Base-by-base conservation (phyloP, 2,888 invertebrate genomes). In the Pollenia labialis region DNA sequence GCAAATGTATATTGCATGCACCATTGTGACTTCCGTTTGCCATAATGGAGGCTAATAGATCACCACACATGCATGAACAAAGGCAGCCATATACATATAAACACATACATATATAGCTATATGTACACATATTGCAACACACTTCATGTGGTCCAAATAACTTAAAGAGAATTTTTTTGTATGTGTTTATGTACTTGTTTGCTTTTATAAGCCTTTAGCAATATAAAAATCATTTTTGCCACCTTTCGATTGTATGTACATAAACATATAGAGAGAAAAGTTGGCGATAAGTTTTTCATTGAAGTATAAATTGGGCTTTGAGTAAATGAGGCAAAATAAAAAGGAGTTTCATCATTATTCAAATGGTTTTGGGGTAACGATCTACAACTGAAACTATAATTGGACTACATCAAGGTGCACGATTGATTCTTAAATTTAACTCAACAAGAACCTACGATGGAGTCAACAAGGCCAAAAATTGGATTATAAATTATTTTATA, bases 1-100 rank as follows among this genome's bases (percentile, higher is more conserved):
- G 54, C 81, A 62, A 82, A 83, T 81, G 72, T 60, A 85, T 81
- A 64, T 80, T 83, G 81, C 76, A 82, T 82, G 83, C 77, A 83
- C 85, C 82, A 82, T 62, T 77, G 80, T 85, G 74, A 87, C 88
- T 88, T 88, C 88, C 88, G 81, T 86, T 88, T 88, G 86, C 86
- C 86, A 88, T 88, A 87, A 88, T 88, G 80, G 85, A 87, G 85
- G 86, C 86, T 85, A 88, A 88, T 88, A 88, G 87, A 80, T 88
- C 88, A 87, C 82, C 81, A 71, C n/a, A 71, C 80, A 80, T 12
- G n/a, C 66, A 72, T 44, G 14, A 23, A 71, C 60, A 60, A 9
- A 11, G 11, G 18, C 42, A 46, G 44, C 10, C 23, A 71, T 42
- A 58, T 6, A 69, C 23, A n/a, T 46, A 46, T 14, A 54, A 1